Evolutionary conservation across 2,888 invertebrate genomes (phyloP).

Genomic region (Notodonta ziczac): DNA sequence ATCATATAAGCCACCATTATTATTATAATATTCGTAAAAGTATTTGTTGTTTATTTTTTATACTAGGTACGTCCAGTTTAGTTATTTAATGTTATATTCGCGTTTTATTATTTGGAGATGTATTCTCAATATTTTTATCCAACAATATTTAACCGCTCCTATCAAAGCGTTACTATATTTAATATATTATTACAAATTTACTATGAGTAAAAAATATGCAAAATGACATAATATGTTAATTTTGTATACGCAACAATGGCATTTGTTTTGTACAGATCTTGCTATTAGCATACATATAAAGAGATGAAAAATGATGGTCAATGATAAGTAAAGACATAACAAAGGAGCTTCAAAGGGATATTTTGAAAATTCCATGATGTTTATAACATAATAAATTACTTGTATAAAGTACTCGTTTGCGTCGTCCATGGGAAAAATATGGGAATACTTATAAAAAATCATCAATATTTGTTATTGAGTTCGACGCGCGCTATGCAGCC

Average conservation of each 20-base stretch:
- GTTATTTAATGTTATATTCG: background rate
- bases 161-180: background rate
- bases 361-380: background rate
- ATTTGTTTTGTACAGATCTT: background rate
- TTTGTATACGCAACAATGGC: background rate
- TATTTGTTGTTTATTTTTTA: background rate
- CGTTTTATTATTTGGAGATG: background rate
- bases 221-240: no score
- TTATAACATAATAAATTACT: no score
- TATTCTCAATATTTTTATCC: background rate
- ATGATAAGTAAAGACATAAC: background rate
- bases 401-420: no score
- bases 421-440: no score
- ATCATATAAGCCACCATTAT: no score
- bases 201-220: no score
- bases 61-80: background rate
- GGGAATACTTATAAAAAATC: no score
- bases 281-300: slow-evolving; percentile 4
- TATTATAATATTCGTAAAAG: no score
- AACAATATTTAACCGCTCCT: background rate
- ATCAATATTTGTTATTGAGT: no score
- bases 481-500: no score
- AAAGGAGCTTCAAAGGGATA: background rate
- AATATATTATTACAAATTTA: no score
- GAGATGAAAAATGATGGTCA: background rate